Percentiles rank a stretch among this genome's conserved stretches.
Evolutionary conservation across 2,888 invertebrate genomes (phyloP).

Genomic region (Dioctria linearis): DNA sequence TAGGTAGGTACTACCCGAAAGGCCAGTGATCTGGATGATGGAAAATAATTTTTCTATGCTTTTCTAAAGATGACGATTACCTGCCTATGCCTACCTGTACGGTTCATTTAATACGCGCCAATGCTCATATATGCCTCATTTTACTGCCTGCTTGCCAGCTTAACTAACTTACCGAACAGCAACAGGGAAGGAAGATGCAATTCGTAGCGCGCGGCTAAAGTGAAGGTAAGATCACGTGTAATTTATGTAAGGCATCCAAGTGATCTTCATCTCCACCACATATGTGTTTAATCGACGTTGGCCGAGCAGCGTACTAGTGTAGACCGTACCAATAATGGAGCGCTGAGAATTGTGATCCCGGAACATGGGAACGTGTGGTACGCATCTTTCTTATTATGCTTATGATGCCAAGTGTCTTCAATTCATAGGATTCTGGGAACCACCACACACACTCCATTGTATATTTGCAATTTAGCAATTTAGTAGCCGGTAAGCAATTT

Average conservation of each 20-base stretch:
- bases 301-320: not conserved
- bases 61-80: constrained; percentile 52
- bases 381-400: constrained; percentile 10
- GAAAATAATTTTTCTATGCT: constrained; percentile 45
- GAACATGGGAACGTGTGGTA: constrained; percentile 48
- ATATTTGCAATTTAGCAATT: not conserved
- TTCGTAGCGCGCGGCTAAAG: not conserved
- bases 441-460: constrained; percentile 17
- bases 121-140: constrained; percentile 30
- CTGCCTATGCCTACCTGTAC: constrained; percentile 40
- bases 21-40: constrained; percentile 26
- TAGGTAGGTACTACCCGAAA: not conserved
- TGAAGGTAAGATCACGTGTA: constrained; percentile 38
- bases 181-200: not conserved
- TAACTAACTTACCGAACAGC: not conserved
- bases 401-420: constrained; percentile 27
- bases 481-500: constrained; percentile 4
- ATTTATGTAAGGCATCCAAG: constrained; percentile 51
- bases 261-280: constrained; percentile 20
- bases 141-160: not conserved
- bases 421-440: constrained; percentile 49
- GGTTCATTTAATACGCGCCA: constrained; percentile 48
- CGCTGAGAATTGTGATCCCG: constrained; percentile 36
- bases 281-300: constrained; percentile 45
- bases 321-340: constrained; percentile 40